Percentiles rank a stretch among this genome's conserved stretches.
Conservation (phyloP, 2,888 invertebrate species). For the Clostera curtula region DNA sequence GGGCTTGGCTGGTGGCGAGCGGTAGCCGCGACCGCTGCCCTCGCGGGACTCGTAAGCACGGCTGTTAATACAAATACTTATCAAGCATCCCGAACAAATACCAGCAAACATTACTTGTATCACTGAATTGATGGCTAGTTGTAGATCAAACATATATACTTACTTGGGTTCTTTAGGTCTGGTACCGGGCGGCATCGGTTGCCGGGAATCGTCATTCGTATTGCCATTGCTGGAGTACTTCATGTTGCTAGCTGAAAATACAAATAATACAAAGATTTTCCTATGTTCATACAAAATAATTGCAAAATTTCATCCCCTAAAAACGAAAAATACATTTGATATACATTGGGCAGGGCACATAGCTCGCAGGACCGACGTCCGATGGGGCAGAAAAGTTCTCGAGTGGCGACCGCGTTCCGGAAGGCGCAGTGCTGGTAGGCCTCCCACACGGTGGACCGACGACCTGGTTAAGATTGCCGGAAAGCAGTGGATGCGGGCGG, state of each 20-base stretch:
- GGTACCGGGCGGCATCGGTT: slow-evolving; percentile 63
- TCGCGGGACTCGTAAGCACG: slow-evolving; percentile 60
- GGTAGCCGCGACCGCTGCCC: slow-evolving; percentile 50
- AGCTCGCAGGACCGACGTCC: no score
- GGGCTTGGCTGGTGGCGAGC: slow-evolving; percentile 57
- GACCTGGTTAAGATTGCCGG: no score
- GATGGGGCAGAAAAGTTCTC: no score
- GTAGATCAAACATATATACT: slow-evolving; percentile 3
- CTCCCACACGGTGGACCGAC: no score
- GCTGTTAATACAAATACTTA: slow-evolving; percentile 22
- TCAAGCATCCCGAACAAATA: background rate
- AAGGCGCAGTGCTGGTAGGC: no score
- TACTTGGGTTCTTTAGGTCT: slow-evolving; percentile 65
- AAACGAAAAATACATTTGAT: no score
- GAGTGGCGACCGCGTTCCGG: no score
- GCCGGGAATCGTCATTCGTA: slow-evolving; percentile 54
- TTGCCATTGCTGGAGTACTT: slow-evolving; percentile 64
- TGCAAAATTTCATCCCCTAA: background rate
- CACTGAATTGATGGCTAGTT: no score
- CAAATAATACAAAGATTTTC: background rate
- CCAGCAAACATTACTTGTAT: no score
- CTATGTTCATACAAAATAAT: background rate
- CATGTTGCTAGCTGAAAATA: slow-evolving; percentile 45
- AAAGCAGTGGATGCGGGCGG: no score
- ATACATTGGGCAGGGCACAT: no score